phyloP scores from a whole-genome alignment of 1,140 invertebrate genomes.

The Agraylea sexmaculata region DNA sequence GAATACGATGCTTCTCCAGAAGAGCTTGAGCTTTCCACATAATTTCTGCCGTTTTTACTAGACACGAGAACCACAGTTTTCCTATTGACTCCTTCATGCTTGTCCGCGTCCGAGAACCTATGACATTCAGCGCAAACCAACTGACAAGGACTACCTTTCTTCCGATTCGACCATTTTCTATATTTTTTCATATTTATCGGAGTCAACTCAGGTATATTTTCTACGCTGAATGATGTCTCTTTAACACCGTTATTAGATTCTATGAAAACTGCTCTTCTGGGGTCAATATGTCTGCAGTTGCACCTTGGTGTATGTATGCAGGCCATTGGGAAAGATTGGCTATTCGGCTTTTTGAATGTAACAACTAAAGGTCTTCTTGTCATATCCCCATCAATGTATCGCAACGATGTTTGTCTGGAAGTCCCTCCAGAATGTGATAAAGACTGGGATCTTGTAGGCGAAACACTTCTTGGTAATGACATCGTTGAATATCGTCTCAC shows the following conservation, averaged over 20 bases:
- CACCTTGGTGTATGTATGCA: conserved; percentile 20
- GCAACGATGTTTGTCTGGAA: conserved; percentile 17
- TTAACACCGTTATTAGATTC: conserved; percentile 10
- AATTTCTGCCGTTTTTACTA: conserved; percentile 3
- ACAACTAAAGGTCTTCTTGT: conserved; percentile 18
- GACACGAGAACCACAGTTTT: conserved; percentile 5
- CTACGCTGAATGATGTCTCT: conserved; percentile 2
- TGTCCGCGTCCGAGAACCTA: conserved; percentile 11
- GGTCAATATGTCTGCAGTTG: conserved; percentile 10
- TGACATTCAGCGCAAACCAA: conserved; percentile 19
- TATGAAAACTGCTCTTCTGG: conserved; percentile 11
- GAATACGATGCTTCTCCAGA: neutral
- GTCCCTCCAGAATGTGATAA: conserved; percentile 17
- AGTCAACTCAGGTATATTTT: neutral
- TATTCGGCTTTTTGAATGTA: conserved; percentile 13
- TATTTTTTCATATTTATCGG: conserved; percentile 12
- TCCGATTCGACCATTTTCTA: conserved; percentile 16
- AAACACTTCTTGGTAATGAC: conserved; percentile 18
- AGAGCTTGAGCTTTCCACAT: neutral
- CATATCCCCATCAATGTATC: conserved; percentile 14
- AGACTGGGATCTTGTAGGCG: conserved; percentile 18
- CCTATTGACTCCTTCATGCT: too few relatives aligned
- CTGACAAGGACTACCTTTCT: conserved; percentile 11
- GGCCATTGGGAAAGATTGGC: conserved; percentile 9
- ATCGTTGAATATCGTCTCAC: conserved; percentile 16